Evolutionary conservation across 2,888 invertebrate genomes (phyloP).

Genomic region (Pristionchus entomophagus): DNA sequence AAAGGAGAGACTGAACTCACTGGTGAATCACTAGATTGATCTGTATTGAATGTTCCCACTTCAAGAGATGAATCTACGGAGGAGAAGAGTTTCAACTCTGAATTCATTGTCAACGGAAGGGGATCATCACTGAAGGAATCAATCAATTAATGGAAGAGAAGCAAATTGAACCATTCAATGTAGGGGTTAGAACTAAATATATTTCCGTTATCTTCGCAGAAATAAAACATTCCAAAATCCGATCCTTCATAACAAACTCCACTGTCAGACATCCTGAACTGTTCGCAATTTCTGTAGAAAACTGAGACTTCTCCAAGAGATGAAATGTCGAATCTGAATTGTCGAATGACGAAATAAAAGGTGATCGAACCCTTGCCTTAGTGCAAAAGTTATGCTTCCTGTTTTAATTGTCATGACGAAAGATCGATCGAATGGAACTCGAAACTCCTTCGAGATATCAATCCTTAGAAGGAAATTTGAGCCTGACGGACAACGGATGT

Average conservation of each 20-base stretch:
- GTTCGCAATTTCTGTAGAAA: background rate
- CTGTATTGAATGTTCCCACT: background rate
- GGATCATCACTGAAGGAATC: background rate
- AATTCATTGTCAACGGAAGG: background rate
- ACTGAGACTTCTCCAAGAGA: background rate
- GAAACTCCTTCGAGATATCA: background rate
- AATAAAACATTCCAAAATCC: background rate
- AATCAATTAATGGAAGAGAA: background rate
- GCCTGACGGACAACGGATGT: no score
- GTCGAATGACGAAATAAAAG: no score
- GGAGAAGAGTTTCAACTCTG: background rate
- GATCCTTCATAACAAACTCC: background rate
- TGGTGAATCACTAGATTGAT: background rate
- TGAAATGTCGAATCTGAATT: conserved; percentile 10
- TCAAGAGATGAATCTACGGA: background rate
- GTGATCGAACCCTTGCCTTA: background rate
- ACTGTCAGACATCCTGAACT: background rate
- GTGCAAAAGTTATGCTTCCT: background rate
- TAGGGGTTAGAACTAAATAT: no score
- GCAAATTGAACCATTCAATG: background rate
- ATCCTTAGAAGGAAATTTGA: background rate
- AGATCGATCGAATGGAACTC: background rate
- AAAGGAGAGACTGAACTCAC: conserved; percentile 9
- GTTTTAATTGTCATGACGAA: background rate
- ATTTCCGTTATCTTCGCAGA: background rate